These are phyloP conservation scores for Ceyx margarethae DNA, from an alignment of 2,113 vertebrate species.

Conservation along the genomic window DNA sequence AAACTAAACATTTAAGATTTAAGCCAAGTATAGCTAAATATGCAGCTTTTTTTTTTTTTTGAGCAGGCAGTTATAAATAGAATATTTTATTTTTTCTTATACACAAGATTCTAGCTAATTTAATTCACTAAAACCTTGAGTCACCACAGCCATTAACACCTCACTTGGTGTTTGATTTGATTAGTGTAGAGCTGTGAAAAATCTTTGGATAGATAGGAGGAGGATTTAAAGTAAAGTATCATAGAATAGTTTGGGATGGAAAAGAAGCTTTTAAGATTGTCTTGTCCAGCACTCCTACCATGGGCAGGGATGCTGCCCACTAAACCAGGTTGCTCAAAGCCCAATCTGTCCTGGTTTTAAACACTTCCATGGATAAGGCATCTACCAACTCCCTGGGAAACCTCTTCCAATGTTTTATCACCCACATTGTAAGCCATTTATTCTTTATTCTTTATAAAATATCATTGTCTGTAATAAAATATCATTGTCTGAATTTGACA, in stretches of 20 bases:
- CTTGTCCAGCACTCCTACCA: background rate
- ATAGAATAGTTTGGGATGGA: background rate
- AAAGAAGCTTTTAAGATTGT: background rate
- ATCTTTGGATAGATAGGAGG: background rate
- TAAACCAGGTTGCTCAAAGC: background rate
- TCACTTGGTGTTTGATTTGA: background rate
- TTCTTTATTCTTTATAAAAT: background rate
- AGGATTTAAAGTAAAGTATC: background rate
- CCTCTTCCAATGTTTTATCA: background rate
- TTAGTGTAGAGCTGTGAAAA: background rate
- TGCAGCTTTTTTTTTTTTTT: background rate
- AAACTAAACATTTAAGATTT: background rate
- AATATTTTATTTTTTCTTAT: background rate
- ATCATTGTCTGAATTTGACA: background rate
- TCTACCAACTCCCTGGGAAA: background rate
- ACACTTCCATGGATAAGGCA: background rate
- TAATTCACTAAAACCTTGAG: background rate
- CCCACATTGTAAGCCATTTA: background rate
- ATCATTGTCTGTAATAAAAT: background rate
- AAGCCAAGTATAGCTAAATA: background rate
- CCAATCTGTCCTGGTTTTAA: background rate
- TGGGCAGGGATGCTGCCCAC: background rate
- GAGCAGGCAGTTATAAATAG: background rate
- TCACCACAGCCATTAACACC: background rate
- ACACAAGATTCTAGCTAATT: background rate